These are phyloP conservation scores for Drosophila pectinifera DNA, from an alignment of 1,140 invertebrate genomes.

Conservation along the genomic window DNA sequence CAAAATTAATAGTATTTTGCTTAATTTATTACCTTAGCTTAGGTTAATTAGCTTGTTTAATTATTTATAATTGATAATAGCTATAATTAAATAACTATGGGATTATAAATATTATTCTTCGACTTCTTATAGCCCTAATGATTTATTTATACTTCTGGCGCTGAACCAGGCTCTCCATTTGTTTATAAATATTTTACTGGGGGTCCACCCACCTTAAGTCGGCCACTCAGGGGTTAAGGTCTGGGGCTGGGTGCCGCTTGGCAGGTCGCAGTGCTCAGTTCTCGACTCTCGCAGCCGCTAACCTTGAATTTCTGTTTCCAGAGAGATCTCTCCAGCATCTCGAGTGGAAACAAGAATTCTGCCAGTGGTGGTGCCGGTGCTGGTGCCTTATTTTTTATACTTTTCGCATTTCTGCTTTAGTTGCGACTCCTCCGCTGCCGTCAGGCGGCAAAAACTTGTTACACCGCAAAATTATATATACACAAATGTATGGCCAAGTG, in stretches of 20 bases:
- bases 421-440: conserved; percentile 72
- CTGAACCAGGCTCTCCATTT: neutral
- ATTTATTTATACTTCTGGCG: neutral
- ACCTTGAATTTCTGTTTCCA: conserved; percentile 72
- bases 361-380: conserved; percentile 30
- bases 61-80: too few species aligned
- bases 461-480: conserved; percentile 72
- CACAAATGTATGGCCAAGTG: conserved; percentile 30
- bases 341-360: conserved; percentile 77
- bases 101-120: too few species aligned
- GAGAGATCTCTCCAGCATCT: conserved; percentile 51
- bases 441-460: conserved; percentile 74
- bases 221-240: conserved; percentile 34
- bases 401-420: conserved; percentile 41
- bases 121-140: too few species aligned
- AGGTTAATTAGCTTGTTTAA: too few species aligned
- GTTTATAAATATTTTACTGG: neutral
- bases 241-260: conserved; percentile 17
- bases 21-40: neutral
- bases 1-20: too few species aligned
- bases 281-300: conserved; percentile 59
- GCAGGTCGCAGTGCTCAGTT: conserved; percentile 21
- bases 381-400: conserved; percentile 10
- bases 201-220: conserved; percentile 4
- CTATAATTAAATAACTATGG: too few species aligned